A percentile compares a stretch with the other conserved stretches of the same genome.
These are phyloP conservation scores for Homalodisca vitripennis DNA, from an alignment of 1,140 invertebrate genomes.

Conservation along the genomic window DNA sequence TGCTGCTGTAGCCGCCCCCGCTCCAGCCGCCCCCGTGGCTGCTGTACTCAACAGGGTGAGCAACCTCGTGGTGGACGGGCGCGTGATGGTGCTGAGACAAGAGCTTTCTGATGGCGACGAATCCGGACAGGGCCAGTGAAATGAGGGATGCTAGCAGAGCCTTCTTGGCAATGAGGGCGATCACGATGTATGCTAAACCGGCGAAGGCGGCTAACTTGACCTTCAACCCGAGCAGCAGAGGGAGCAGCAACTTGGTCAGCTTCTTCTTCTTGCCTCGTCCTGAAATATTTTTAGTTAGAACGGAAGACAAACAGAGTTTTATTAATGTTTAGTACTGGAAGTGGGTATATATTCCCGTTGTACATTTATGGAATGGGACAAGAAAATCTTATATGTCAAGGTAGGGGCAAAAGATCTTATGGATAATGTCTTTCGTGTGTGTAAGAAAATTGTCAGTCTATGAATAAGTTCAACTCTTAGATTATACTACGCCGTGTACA, in stretches of 20 bases:
- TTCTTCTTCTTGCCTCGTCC: constrained; percentile 63
- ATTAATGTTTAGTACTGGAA: too few species aligned
- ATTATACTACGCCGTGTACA: too few species aligned
- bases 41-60: constrained; percentile 35
- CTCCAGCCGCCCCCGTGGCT: constrained; percentile 38
- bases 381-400: too few species aligned
- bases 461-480: too few species aligned
- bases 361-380: too few species aligned
- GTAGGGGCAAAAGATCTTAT: too few species aligned
- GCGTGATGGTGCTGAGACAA: constrained; percentile 46
- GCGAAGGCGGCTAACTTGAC: constrained; percentile 58
- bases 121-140: constrained; percentile 61
- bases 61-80: constrained; percentile 35
- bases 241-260: constrained; percentile 56
- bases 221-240: constrained; percentile 58
- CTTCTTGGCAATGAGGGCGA: constrained; percentile 64
- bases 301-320: too few species aligned
- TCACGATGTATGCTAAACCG: constrained; percentile 57
- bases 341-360: too few species aligned
- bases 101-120: constrained; percentile 56
- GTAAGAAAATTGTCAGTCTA: too few species aligned
- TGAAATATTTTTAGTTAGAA: too few species aligned
- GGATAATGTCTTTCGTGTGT: too few species aligned
- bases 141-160: constrained; percentile 60
- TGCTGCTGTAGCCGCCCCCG: constrained; percentile 33